A percentile compares a stretch with the other conserved stretches of the same genome.
Conservation (phyloP, 1,140 invertebrate genomes). For the Drosophila cardini region DNA sequence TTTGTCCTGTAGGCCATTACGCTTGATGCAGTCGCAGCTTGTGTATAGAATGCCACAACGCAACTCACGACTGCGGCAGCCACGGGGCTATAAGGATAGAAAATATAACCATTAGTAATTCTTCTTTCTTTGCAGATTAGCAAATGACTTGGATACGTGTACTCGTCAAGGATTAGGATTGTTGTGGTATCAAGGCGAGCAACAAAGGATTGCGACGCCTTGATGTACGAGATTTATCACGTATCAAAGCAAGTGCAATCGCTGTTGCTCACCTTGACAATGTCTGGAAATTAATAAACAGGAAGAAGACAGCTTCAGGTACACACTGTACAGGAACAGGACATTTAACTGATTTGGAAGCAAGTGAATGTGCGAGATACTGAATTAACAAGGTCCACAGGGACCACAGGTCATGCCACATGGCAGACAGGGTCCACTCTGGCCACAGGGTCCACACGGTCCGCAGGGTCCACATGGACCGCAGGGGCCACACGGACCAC, state of each 20-base stretch:
- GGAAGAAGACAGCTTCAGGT: conserved; percentile 11
- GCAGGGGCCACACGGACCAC: conserved; percentile 65
- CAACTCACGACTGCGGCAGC: conserved; percentile 88
- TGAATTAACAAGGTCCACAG: conserved; percentile 53
- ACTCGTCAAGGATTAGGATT: conserved; percentile 18
- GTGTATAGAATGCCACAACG: conserved; percentile 88
- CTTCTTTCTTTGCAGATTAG: not conserved
- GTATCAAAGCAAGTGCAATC: conserved; percentile 61
- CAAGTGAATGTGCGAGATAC: not conserved
- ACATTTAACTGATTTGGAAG: not conserved
- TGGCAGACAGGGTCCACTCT: conserved; percentile 43
- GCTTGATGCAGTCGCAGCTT: conserved; percentile 90
- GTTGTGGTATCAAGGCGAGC: conserved; percentile 48
- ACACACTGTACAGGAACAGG: not conserved
- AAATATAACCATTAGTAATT: conserved; percentile 4
- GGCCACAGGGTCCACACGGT: conserved; percentile 55
- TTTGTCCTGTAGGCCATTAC: conserved; percentile 91
- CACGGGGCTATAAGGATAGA: conserved; percentile 57
- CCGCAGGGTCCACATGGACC: conserved; percentile 44
- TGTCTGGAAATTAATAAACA: conserved; percentile 5
- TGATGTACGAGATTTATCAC: conserved; percentile 46
- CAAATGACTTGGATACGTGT: conserved; percentile 35
- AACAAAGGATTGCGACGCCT: conserved; percentile 51
- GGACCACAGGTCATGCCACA: conserved; percentile 38
- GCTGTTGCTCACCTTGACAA: conserved; percentile 61